phyloP scores from a whole-genome alignment of 2,797 vertebrate genomes.

The Fratercula arctica region DNA sequence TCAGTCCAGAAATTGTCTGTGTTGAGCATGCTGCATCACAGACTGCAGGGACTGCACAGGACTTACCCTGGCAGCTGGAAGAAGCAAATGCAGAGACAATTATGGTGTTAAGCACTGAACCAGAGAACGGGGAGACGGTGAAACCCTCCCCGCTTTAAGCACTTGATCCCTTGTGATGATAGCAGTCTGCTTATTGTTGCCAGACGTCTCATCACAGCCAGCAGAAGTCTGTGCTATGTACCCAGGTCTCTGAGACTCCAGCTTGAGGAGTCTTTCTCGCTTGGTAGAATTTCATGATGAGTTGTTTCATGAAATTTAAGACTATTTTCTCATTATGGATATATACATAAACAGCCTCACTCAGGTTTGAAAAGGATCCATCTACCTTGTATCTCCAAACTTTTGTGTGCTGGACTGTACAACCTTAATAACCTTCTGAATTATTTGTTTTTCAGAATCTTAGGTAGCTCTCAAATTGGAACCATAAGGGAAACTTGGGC shows the following conservation, averaged over 20 bases:
- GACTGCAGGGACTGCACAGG: background rate
- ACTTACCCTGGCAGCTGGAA: conserved; percentile 39
- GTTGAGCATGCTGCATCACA: conserved; percentile 10
- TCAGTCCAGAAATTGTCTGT: conserved; percentile 25
- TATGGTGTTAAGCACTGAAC: conserved; percentile 41
- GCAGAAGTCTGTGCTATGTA: background rate
- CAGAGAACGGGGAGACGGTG: conserved; percentile 14
- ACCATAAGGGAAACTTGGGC: background rate
- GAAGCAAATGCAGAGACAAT: conserved; percentile 30
- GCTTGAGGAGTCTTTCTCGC: background rate
- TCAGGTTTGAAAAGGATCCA: background rate
- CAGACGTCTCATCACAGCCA: conserved; percentile 29
- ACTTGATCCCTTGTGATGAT: conserved; percentile 52
- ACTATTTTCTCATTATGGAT: background rate
- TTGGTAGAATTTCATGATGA: background rate
- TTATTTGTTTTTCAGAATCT: conserved; percentile 34
- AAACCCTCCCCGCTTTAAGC: conserved; percentile 5
- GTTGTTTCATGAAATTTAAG: background rate
- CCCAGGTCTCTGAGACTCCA: background rate
- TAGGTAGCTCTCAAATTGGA: conserved; percentile 2
- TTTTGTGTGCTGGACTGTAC: background rate
- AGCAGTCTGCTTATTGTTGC: conserved; percentile 40
- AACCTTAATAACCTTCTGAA: conserved; percentile 27
- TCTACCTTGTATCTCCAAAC: background rate
- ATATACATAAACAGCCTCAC: background rate